Conservation (phyloP, 2,113 vertebrate genomes). For the Onychorhynchus coronatus region DNA sequence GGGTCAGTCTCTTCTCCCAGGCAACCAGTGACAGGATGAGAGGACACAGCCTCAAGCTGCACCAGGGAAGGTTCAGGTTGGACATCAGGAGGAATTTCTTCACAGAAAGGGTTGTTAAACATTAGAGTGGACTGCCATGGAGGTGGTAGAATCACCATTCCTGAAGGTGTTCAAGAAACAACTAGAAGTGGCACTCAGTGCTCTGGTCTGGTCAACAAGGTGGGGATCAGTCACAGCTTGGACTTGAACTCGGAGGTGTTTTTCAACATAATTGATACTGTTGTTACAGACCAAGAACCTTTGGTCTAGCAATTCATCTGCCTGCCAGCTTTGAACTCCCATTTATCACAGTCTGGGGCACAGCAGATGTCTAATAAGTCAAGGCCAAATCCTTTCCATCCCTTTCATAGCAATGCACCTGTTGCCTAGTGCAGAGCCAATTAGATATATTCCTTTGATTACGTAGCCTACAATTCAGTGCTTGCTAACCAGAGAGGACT, state of each 20-base stretch:
- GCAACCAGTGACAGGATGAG: neutral
- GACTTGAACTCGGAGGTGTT: neutral
- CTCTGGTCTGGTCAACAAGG: neutral
- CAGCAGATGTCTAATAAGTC: neutral
- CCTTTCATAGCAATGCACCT: neutral
- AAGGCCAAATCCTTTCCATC: neutral
- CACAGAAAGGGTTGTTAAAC: neutral
- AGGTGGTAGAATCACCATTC: neutral
- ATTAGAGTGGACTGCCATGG: neutral
- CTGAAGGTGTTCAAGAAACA: neutral
- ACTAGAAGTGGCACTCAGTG: neutral
- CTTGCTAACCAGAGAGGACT: neutral
- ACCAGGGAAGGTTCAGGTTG: neutral
- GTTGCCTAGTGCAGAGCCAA: neutral
- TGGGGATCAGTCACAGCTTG: neutral
- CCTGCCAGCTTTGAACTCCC: neutral
- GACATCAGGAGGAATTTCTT: neutral
- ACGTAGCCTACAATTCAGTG: neutral
- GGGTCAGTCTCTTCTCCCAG: neutral
- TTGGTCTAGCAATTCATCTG: neutral
- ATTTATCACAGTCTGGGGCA: neutral
- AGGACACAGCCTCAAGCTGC: neutral
- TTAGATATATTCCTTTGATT: neutral
- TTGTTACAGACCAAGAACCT: neutral
- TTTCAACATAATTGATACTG: neutral